phyloP scores from a whole-genome alignment of 2,888 invertebrate genomes.

The Nezara viridula region DNA sequence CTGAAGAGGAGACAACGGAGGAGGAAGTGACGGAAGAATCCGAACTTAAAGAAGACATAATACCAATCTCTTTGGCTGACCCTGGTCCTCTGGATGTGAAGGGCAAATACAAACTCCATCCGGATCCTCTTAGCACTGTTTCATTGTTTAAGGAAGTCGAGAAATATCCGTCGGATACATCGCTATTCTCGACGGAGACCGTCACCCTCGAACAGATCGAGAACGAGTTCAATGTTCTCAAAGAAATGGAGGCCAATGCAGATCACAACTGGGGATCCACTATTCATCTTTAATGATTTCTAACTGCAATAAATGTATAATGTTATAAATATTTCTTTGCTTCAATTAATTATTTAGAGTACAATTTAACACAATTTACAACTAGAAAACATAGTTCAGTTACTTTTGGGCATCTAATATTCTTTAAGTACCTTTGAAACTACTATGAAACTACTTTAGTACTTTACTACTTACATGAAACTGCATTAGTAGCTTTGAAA shows the following conservation, averaged over 20 bases:
- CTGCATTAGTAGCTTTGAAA: no score
- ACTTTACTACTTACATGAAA: no score
- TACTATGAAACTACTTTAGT: no score
- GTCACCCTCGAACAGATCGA: background rate
- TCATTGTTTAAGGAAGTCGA: background rate
- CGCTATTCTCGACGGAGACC: background rate
- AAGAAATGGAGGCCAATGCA: background rate
- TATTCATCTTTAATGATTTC: background rate
- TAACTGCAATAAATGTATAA: background rate
- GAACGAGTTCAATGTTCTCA: background rate
- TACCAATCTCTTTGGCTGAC: background rate
- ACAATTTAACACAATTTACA: background rate
- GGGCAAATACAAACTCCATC: slow-evolving; percentile 32
- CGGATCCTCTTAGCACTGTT: background rate
- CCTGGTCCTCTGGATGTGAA: slow-evolving; percentile 36
- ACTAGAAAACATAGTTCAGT: no score
- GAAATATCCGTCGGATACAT: background rate
- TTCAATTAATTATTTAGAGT: background rate
- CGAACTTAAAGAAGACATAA: background rate
- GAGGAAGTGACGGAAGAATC: background rate
- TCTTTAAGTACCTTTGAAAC: no score
- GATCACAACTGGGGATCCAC: background rate
- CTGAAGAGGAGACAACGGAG: background rate
- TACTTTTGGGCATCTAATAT: no score
- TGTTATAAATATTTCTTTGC: background rate